Base-by-base conservation (phyloP, 2,888 invertebrate genomes). In the Sesamia inferens region DNA sequence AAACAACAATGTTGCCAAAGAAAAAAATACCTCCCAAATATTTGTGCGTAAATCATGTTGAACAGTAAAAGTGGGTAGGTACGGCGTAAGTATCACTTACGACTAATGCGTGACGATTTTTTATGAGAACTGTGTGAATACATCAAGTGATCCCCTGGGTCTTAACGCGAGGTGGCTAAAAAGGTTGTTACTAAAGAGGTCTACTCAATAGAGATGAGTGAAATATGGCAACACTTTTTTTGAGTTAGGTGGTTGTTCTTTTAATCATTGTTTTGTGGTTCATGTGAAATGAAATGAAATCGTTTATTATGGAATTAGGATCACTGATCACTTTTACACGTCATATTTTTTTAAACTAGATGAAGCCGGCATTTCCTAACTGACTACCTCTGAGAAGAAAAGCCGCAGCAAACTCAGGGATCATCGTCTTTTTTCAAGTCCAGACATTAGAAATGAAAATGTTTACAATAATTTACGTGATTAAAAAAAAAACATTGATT, bases 101-200 rank as follows among this genome's bases (percentile, higher is more conserved):
- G 78, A 73, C 83, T 90, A 92, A 92, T 91, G 90, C 79, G 84
- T 79, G 84, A 75, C 89, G 79, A 91, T 92, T 92, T 92, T 92
- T 93, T 91, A 91, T 86, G 75, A 85, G 84, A 78, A 89, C 88
- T 85, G 85, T 84, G 84, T 87, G 89, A 88, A 91, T 92, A 89
- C 78, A 90, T 90, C 89, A 91, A 83, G 74, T 83, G 81, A 79
- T 87, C 85, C 87, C 81, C 54, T 54, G 76, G 72, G 82, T 76
- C 68, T 78, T 85, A 71, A 71, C 71, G 70, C 24, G 76, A 82
- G 78, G 77, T 80, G 74, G 77, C 75, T 84, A 76, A 84, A 84
- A 81, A 81, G 81, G 84, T 81, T 81, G 68, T 68, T 74, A 69
- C 76, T 75, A 81, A 83, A 71, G 68, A 81, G 71, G 24, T 81